Base-by-base conservation (phyloP, 2,797 vertebrate genomes). In the Salmo trutta region DNA sequence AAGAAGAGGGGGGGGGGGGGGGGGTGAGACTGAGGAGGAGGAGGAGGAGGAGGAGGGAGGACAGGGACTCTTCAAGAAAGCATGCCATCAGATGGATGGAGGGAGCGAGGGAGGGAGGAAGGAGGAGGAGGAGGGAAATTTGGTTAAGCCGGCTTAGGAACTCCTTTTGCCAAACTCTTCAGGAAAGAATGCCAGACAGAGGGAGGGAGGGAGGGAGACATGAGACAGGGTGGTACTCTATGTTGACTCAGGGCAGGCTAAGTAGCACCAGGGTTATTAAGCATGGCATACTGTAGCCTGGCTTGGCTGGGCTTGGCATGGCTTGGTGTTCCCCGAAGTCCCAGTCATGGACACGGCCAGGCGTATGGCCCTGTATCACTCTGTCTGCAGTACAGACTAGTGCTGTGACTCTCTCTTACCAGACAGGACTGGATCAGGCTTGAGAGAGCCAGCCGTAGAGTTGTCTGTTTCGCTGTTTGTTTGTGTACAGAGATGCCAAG, bases 251-350 rank as follows among this genome's bases (percentile, higher is more conserved):
- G 84, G 78, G 73, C 24, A 12, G 85, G 85, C n/a, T 64, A 21
- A 24, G 62, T 0, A 19, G 19, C 7, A 2, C 17, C 15, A 3
- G 56, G 56, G 56, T 19, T 59, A 59, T n/a, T 31, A 69, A 19
- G 79, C 72, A 65, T 33, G 59, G 79, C 77, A 27, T 72, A 79
- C 56, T 24, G 36, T 24, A 33, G 75, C 70, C 24, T 54, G 77
- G 79, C 75, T 17, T 31, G 0, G 67, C 29, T 3, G 2, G 36
- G 83, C 75, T 53, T 24, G 29, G 71, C 75, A n/a, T 2, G 10
- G 79, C 82, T 81, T 1, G 62, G 77, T 68, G 79, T 90, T 82
- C 80, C 75, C 62, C 77, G 90, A 59, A 90, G 86, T 92, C 88
- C 84, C 68, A 72, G 81, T 53, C 69, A 77, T 84, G 1, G n/a